Evolutionary conservation across 1,140 invertebrate genomes (phyloP).

Genomic region (Vollenhovia emeryi): DNA sequence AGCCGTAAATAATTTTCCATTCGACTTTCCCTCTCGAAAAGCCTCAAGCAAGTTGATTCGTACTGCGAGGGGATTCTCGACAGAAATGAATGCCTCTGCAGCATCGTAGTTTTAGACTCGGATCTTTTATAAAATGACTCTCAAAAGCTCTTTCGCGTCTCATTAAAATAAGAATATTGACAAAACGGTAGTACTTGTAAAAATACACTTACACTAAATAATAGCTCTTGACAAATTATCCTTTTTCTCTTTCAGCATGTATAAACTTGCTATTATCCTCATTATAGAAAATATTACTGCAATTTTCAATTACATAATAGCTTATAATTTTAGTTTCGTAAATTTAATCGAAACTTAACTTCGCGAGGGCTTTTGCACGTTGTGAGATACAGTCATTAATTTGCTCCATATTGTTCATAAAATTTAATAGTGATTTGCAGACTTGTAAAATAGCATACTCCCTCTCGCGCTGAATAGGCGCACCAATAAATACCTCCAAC

Average conservation of each 20-base stretch:
- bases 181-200: background rate
- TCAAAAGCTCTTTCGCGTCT: constrained; percentile 52
- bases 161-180: constrained; percentile 48
- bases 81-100: constrained; percentile 27
- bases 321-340: background rate
- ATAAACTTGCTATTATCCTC: background rate
- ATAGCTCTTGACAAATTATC: background rate
- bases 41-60: constrained; percentile 10
- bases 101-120: background rate
- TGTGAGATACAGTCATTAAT: background rate
- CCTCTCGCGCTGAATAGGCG: constrained; percentile 36
- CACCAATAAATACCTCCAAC: background rate
- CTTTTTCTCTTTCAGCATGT: background rate
- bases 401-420: background rate
- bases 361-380: background rate
- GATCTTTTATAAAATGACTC: background rate
- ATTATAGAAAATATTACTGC: background rate
- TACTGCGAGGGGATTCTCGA: background rate
- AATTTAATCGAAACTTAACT: background rate
- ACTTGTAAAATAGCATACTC: constrained; percentile 51
- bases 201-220: background rate
- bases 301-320: background rate
- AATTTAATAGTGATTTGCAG: background rate
- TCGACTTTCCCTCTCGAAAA: constrained; percentile 69
- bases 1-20: constrained; percentile 79